Base-by-base conservation (phyloP, 2,797 vertebrate genomes). In the Eulemur mongoz region DNA sequence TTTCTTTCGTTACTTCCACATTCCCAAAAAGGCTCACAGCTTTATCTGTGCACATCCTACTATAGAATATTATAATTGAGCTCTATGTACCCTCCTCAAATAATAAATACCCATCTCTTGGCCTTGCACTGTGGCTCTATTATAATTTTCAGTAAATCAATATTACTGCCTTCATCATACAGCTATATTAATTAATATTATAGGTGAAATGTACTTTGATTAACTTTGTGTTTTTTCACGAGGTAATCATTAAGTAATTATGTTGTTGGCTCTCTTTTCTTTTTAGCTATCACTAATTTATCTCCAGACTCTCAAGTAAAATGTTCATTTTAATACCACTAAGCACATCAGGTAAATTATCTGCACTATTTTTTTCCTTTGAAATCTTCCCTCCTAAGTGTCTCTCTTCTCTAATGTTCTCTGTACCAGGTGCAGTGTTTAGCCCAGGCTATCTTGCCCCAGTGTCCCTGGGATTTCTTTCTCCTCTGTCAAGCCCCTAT, bases 171-270 rank as follows among this genome's bases (percentile, higher is more conserved):
- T 79, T 91, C 8, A 59, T 75, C 54, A 63, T 27, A 50, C 27
- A 75, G 35, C 25, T 85, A 3, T 88, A 57, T 89, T 89, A 85
- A 69, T 75, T 54, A 25, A 54, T 15, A 81, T 38, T 79, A 59
- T 1, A 93, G 23, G 9, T 70, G 38, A 93, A 91, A 85, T 85
- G 67, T 67, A 80, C 52, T 85, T 89, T 50, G 40, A 83, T 82
- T 84, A 78, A 78, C 40, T 79, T 65, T 40, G 20, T 83, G 9
- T 14, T 85, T 82, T 81, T 63, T 27, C 40, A 93, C 6, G 54
- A 72, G 15, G 91, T 91, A 81, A 79, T 89, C 67, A 86, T 59
- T 38, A n/a, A 84, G 35, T 70, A 80, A 91, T 89, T 81, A n/a
- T 70, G 61, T 85, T 73, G 69, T 88, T 93, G 67, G 8, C 13